These are phyloP conservation scores for Heliconius cydno DNA, from an alignment of 2,888 invertebrate species.

Conservation along the genomic window DNA sequence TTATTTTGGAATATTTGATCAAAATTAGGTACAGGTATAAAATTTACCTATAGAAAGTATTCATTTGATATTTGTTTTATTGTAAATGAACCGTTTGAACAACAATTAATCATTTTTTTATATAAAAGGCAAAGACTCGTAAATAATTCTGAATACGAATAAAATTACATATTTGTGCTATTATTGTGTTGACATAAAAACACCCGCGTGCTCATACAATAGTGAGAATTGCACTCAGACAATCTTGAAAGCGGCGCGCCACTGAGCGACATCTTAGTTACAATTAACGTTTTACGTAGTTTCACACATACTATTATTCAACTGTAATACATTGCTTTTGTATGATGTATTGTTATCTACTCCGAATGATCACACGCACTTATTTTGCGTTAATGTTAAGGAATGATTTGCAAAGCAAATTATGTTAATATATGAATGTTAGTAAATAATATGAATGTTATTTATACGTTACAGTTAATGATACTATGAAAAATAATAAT, in stretches of 20 bases:
- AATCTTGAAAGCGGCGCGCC: constrained; percentile 45
- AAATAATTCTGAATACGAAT: constrained; percentile 13
- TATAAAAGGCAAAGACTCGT: background rate
- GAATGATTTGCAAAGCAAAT: background rate
- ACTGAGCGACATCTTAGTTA: constrained; percentile 48
- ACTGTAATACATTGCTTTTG: constrained; percentile 29
- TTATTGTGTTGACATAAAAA: constrained; percentile 38
- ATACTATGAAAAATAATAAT: background rate
- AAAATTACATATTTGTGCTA: constrained; percentile 25
- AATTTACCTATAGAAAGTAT: too few relatives aligned
- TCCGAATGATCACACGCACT: constrained; percentile 13
- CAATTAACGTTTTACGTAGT: constrained; percentile 38
- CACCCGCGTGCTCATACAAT: constrained; percentile 43
- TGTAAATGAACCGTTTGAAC: background rate
- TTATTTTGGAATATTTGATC: background rate
- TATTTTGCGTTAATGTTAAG: constrained; percentile 1
- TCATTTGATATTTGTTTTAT: too few relatives aligned
- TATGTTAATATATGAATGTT: background rate
- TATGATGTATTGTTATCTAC: constrained; percentile 29
- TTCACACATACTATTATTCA: constrained; percentile 38
- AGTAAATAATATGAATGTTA: background rate
- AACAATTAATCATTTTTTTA: background rate
- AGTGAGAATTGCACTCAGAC: constrained; percentile 45
- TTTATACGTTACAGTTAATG: background rate
- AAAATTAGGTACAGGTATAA: too few relatives aligned